Percentiles rank a stretch among this genome's conserved stretches.
Evolutionary conservation across 2,797 vertebrate genomes (phyloP).

Genomic region (Syngnathus rostellatus): DNA sequence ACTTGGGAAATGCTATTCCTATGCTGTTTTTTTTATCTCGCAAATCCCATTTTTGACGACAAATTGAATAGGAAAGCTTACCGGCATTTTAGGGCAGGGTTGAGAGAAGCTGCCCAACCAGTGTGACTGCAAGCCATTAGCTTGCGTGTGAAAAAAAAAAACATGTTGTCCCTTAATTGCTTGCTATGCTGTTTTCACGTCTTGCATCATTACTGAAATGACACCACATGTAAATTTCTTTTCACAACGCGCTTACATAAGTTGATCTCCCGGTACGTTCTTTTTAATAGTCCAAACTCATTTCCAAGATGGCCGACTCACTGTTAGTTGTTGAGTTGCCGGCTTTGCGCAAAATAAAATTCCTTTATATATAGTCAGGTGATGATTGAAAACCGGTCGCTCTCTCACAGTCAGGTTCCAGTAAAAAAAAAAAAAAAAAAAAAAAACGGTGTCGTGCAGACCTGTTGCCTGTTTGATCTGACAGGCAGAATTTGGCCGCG

Average conservation of each 20-base stretch:
- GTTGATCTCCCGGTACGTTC: neutral
- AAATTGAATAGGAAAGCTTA: conserved; percentile 39
- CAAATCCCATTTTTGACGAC: conserved; percentile 2
- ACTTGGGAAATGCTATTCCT: neutral
- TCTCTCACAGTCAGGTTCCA: conserved; percentile 8
- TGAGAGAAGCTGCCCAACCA: conserved; percentile 65
- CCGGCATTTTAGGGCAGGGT: conserved; percentile 39
- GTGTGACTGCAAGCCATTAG: conserved; percentile 62
- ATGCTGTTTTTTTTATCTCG: neutral
- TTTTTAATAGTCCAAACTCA: neutral
- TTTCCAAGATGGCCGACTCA: neutral
- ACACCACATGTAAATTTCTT: neutral
- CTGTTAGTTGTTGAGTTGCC: neutral
- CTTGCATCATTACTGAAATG: neutral
- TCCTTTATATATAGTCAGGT: neutral
- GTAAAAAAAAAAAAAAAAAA: neutral
- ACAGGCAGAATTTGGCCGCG: conserved; percentile 68
- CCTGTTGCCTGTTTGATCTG: conserved; percentile 69
- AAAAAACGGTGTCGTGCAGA: conserved; percentile 31
- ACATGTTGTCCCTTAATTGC: conserved; percentile 13
- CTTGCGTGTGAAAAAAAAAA: conserved; percentile 55
- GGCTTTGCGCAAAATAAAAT: neutral
- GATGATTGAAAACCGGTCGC: conserved; percentile 23
- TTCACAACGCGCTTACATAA: neutral
- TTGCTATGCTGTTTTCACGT: neutral